Evolutionary conservation across 2,888 invertebrate genomes (phyloP).

Genomic region (Isoperla grammatica): DNA sequence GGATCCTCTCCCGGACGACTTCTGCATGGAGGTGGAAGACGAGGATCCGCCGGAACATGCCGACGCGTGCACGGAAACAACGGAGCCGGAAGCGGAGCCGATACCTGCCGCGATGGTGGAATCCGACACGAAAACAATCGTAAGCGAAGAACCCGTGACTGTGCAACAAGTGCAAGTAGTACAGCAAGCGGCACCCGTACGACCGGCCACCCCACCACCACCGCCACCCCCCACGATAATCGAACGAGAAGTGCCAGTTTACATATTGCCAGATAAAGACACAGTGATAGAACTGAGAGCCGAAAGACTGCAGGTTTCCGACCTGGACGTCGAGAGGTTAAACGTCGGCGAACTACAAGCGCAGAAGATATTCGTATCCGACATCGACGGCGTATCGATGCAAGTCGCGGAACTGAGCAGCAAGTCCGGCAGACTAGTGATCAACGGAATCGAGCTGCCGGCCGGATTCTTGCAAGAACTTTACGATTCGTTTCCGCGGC

Average conservation of each 20-base stretch:
- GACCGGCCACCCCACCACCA: slow-evolving; percentile 21
- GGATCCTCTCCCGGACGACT: slow-evolving; percentile 75
- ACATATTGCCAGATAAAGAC: slow-evolving; percentile 33
- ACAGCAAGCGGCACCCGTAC: background rate
- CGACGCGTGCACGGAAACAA: slow-evolving; percentile 22
- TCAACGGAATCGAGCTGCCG: slow-evolving; percentile 63
- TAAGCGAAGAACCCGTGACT: background rate
- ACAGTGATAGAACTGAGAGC: slow-evolving; percentile 46
- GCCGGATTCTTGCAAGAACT: slow-evolving; percentile 60
- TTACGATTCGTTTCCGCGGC: slow-evolving; percentile 27
- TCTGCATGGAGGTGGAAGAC: slow-evolving; percentile 52
- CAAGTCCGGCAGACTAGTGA: slow-evolving; percentile 59
- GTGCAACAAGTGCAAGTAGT: background rate
- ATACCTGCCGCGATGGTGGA: too few relatives aligned
- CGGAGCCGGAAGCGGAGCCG: background rate
- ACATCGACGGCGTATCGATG: slow-evolving; percentile 69
- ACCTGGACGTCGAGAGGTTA: slow-evolving; percentile 71
- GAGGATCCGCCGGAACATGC: slow-evolving; percentile 13
- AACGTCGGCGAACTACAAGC: slow-evolving; percentile 75
- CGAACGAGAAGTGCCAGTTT: slow-evolving; percentile 35
- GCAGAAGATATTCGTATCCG: slow-evolving; percentile 71
- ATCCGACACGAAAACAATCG: background rate
- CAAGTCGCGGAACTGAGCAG: slow-evolving; percentile 67
- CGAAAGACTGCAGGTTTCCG: slow-evolving; percentile 62
- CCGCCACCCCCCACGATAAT: slow-evolving; percentile 34